phyloP scores from a whole-genome alignment of 2,113 vertebrate genomes.

The Notarius lentiginosus region DNA sequence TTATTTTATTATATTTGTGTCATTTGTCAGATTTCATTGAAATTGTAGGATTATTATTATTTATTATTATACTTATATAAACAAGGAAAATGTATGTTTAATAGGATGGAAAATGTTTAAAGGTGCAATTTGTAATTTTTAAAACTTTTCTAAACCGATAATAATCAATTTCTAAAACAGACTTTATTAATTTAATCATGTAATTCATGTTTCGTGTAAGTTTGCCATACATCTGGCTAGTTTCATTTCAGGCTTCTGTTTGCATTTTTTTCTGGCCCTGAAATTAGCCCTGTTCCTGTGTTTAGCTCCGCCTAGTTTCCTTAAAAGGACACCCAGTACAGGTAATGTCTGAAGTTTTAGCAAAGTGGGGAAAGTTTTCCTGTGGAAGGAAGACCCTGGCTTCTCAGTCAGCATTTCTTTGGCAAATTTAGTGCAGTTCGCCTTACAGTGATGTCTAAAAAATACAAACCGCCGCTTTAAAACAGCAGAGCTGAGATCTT shows the following conservation, averaged over 20 bases:
- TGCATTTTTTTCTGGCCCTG: not conserved
- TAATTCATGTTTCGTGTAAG: not conserved
- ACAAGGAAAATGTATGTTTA: not conserved
- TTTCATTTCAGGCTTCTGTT: not conserved
- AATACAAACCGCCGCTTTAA: not conserved
- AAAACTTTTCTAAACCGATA: not conserved
- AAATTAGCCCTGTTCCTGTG: not conserved
- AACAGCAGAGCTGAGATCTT: not conserved
- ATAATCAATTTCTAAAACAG: not conserved
- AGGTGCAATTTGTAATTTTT: not conserved
- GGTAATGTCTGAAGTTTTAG: not conserved
- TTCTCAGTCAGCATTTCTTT: not conserved
- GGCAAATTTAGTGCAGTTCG: not conserved
- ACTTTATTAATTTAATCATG: not conserved
- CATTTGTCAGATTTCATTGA: not conserved
- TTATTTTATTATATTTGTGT: not conserved
- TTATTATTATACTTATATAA: not conserved
- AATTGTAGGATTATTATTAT: not conserved
- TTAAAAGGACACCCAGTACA: not conserved
- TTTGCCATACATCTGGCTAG: not conserved
- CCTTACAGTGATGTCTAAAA: not conserved
- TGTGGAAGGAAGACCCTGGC: not conserved
- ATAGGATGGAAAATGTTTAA: not conserved
- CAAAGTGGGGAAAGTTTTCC: not conserved
- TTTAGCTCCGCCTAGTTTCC: not conserved